Percentiles rank a stretch among this genome's conserved stretches.
Evolutionary conservation across 2,888 invertebrate genomes (phyloP).

Genomic region (Drosophila mimetica): DNA sequence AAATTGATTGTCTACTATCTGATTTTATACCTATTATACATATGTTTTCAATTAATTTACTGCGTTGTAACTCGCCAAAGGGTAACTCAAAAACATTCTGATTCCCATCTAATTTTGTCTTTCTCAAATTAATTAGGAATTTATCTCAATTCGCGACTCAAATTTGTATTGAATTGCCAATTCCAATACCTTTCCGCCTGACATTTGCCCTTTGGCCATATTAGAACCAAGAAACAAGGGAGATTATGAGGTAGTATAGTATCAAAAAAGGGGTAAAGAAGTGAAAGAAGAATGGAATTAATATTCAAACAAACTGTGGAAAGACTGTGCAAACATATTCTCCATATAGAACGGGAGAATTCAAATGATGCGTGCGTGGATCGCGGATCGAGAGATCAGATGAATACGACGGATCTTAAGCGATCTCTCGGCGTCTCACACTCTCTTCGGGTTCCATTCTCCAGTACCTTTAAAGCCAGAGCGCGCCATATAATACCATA

Average conservation of each 20-base stretch:
- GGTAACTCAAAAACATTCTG: too few species aligned
- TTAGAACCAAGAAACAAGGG: background rate
- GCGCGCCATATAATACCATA: constrained; percentile 62
- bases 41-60: too few species aligned
- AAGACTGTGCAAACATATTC: constrained; percentile 45
- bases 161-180: background rate
- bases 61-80: too few species aligned
- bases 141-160: background rate
- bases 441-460: constrained; percentile 9
- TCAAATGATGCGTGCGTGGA: constrained; percentile 31
- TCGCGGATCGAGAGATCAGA: constrained; percentile 14
- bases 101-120: too few species aligned
- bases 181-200: background rate
- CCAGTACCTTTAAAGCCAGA: constrained; percentile 7
- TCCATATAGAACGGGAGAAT: constrained; percentile 25
- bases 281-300: background rate
- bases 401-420: background rate
- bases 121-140: too few species aligned
- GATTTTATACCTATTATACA: too few species aligned
- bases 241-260: constrained; percentile 5
- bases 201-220: constrained; percentile 11
- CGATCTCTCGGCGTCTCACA: constrained; percentile 9
- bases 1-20: too few species aligned
- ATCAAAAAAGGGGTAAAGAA: background rate
- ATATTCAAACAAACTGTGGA: constrained; percentile 8